Conservation (phyloP, 2,888 invertebrate genomes). For the Hipparchia sbordonii region DNA sequence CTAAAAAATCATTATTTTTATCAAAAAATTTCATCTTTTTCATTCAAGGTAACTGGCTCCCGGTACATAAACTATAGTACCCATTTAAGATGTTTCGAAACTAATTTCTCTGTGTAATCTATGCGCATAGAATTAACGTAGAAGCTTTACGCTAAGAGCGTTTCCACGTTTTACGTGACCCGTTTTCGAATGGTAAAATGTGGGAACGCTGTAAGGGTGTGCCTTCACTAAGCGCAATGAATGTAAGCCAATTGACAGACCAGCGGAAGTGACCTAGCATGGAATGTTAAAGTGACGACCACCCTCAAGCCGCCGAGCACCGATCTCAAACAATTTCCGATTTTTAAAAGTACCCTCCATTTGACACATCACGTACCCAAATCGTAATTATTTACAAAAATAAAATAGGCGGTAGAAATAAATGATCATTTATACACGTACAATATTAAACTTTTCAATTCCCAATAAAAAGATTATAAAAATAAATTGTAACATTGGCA, state of each 20-base stretch:
- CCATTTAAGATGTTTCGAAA: background rate
- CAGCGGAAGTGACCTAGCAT: constrained; percentile 47
- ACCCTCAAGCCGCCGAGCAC: constrained; percentile 40
- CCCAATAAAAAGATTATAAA: too few species aligned
- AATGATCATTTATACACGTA: too few species aligned
- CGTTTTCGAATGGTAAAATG: background rate
- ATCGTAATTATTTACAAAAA: background rate
- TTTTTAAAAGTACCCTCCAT: constrained; percentile 9
- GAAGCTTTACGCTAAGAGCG: constrained; percentile 41
- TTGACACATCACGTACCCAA: background rate
- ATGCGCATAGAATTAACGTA: constrained; percentile 34
- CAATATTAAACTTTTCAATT: too few species aligned
- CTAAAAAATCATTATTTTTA: background rate
- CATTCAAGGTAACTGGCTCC: too few species aligned
- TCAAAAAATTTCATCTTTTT: too few species aligned
- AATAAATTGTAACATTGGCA: too few species aligned
- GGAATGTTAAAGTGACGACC: constrained; percentile 58
- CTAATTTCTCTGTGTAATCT: constrained; percentile 28
- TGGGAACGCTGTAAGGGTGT: constrained; percentile 29
- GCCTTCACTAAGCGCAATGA: constrained; percentile 40
- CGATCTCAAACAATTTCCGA: constrained; percentile 37
- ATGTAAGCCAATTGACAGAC: constrained; percentile 45
- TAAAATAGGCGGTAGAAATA: too few species aligned
- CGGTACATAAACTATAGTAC: background rate
- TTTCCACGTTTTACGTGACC: background rate